Evolutionary conservation across 2,888 invertebrate genomes (phyloP).

Genomic region (Coremacera marginata): DNA sequence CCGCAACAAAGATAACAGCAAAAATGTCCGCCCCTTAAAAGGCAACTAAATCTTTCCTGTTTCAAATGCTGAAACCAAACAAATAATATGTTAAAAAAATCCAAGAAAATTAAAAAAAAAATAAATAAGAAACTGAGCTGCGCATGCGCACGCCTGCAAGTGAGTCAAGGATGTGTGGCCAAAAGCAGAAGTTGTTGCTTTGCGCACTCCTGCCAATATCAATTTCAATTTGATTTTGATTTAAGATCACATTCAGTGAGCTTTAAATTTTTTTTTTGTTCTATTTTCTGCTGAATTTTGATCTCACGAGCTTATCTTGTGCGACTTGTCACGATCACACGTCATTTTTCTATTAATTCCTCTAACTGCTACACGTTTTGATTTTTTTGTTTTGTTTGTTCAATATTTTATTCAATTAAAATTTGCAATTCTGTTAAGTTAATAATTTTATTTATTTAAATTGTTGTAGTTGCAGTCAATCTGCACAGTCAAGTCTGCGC

Average conservation of each 20-base stretch:
- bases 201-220: background rate
- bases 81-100: background rate
- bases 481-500: background rate
- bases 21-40: conserved; percentile 16
- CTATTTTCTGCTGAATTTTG: background rate
- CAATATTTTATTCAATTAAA: background rate
- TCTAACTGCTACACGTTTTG: background rate
- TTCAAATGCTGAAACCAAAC: background rate
- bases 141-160: background rate
- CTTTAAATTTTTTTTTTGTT: background rate
- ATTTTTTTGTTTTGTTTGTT: background rate
- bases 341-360: background rate
- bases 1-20: conserved; percentile 2
- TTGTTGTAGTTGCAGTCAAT: background rate
- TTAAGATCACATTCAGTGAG: background rate
- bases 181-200: conserved; percentile 22
- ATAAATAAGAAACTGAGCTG: background rate
- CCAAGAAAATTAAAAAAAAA: background rate
- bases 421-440: background rate
- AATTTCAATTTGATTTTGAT: conserved; percentile 20
- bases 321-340: conserved; percentile 19
- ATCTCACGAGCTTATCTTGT: background rate
- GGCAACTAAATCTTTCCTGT: conserved; percentile 12
- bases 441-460: background rate
- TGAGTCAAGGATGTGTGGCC: conserved; percentile 31